Base-by-base conservation (phyloP, 2,797 vertebrate species). In the Microcaecilia unicolor region DNA sequence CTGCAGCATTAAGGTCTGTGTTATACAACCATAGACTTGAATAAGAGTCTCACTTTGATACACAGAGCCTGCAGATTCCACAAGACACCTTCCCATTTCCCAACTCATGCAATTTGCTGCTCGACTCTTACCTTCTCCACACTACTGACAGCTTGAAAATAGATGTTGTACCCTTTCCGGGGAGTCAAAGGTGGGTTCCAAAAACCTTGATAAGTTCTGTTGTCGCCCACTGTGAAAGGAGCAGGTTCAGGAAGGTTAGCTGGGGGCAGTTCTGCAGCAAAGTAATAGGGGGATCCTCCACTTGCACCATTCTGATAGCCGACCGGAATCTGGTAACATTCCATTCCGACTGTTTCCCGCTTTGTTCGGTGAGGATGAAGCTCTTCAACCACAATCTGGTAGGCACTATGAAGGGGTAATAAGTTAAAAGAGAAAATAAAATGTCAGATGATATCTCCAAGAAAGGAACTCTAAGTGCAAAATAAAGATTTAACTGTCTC, bases 91-190 rank as follows among this genome's bases (percentile, higher is more conserved):
- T n/a, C n/a, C n/a, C n/a, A n/a, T n/a, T n/a, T n/a, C n/a, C n/a
- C n/a, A n/a, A n/a, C n/a, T n/a, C n/a, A n/a, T n/a, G n/a, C n/a
- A n/a, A n/a, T n/a, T n/a, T n/a, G 3, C n/a, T 3, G 12, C n/a
- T 11, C 40, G 22, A 22, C 5, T 24, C 76, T 78, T 61, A 97
- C 96, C 89, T 92, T 91, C 58, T 97, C 95, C 2, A 97, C 96
- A 7, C 93, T 96, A 85, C 96, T 99, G 67, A 99, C 96, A 8
- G 96, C 96, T 76, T 99, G 96, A 67, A 96, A 89, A 64, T 98
- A 96, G 80, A 99, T 97, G 78, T 98, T 97, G 78, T 99, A 99
- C 55, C 96, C 93, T 70, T 99, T 99, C 29, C 95, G 87, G 6
- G 95, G 93, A 35, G 89, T 90, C 64, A 99, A 54, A 0, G 94